phyloP scores from a whole-genome alignment of 2,888 invertebrate genomes.

The Epistrophella euchroma region DNA sequence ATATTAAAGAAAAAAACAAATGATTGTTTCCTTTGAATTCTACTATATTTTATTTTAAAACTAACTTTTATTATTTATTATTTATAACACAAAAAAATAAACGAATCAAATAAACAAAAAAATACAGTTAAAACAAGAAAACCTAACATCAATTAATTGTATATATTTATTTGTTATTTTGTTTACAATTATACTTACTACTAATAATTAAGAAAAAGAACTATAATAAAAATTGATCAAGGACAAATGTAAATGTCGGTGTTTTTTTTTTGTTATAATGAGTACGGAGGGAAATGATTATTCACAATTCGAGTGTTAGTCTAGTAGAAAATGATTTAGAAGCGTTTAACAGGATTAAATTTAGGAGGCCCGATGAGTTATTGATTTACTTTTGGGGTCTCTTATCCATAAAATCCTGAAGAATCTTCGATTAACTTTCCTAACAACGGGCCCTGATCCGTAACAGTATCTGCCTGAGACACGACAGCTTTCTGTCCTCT shows the following conservation, averaged over 20 bases:
- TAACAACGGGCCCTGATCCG: too few species aligned
- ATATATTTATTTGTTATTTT: slow-evolving; percentile 66
- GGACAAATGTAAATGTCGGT: slow-evolving; percentile 32
- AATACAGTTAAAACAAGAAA: slow-evolving; percentile 32
- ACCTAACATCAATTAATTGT: slow-evolving; percentile 51
- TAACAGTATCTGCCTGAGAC: too few species aligned
- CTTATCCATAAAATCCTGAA: too few species aligned
- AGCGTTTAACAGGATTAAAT: too few species aligned
- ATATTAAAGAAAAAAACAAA: neutral
- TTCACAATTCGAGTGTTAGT: too few species aligned
- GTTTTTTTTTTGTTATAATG: neutral
- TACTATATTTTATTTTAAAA: slow-evolving; percentile 24
- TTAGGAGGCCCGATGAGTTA: too few species aligned
- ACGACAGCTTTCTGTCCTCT: too few species aligned
- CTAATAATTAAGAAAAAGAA: slow-evolving; percentile 54
- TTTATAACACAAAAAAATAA: slow-evolving; percentile 25
- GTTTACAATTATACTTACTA: slow-evolving; percentile 54
- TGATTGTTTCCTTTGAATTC: neutral
- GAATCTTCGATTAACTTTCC: too few species aligned
- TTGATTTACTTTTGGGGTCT: too few species aligned
- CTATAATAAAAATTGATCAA: slow-evolving; percentile 65
- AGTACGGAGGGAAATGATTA: too few species aligned
- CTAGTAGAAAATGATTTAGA: too few species aligned
- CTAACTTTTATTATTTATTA: slow-evolving; percentile 57
- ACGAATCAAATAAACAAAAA: neutral